phyloP scores from a whole-genome alignment of 1,140 invertebrate genomes.

The Wiebesia pumilae region DNA sequence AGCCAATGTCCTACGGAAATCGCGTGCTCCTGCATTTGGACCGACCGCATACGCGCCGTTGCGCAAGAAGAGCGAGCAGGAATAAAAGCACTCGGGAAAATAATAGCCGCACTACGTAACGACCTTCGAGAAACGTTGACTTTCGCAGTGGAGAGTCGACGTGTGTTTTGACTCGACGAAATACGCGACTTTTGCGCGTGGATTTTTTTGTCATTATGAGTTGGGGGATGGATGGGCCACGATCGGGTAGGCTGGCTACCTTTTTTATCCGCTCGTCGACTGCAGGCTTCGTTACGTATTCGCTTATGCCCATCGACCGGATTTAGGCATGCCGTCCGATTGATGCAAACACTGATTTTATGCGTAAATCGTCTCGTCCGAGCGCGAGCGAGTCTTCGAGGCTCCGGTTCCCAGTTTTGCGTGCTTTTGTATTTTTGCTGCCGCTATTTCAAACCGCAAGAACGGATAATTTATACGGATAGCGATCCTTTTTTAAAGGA shows the following conservation, averaged over 20 bases:
- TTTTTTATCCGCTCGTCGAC: neutral
- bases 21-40: no score
- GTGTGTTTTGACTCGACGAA: no score
- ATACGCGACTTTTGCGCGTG: neutral
- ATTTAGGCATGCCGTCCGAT: conserved; percentile 30
- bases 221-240: no score
- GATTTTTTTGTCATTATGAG: neutral
- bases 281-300: neutral
- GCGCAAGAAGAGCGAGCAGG: no score
- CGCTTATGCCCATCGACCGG: conserved; percentile 22
- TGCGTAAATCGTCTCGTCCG: neutral
- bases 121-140: no score
- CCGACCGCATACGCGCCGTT: no score
- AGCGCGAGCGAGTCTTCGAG: neutral
- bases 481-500: conserved; percentile 5
- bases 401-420: neutral
- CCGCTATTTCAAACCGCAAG: conserved; percentile 5
- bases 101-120: no score
- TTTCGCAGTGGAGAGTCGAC: no score
- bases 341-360: conserved; percentile 45
- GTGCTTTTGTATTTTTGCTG: conserved; percentile 28
- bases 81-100: no score
- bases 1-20: no score
- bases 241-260: neutral
- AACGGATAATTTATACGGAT: conserved; percentile 29